These are phyloP conservation scores for Peromyscus californicus DNA, from an alignment of 2,113 vertebrate genomes.

Conservation along the genomic window DNA sequence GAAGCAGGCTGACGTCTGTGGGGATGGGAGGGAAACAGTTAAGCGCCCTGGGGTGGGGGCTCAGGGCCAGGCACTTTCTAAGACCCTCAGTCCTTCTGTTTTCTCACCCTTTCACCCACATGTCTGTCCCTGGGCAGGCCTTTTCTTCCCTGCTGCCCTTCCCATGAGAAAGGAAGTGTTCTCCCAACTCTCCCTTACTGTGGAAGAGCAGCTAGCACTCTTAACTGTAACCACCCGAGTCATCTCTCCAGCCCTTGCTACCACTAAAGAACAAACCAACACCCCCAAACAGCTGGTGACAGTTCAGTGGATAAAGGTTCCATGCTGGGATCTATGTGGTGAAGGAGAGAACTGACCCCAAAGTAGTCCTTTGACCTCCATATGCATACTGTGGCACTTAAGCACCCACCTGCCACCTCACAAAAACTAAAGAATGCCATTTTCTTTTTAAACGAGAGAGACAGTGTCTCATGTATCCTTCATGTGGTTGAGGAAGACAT, in stretches of 20 bases:
- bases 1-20: not conserved
- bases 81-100: not conserved
- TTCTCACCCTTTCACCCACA: not conserved
- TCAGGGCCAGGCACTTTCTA: not conserved
- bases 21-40: not conserved
- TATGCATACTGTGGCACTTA: not conserved
- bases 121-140: not conserved
- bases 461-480: not conserved
- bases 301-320: not conserved
- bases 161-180: not conserved
- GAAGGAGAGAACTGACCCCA: not conserved
- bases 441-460: not conserved
- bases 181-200: not conserved
- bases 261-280: not conserved
- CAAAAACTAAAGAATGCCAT: not conserved
- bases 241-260: not conserved
- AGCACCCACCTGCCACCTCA: not conserved
- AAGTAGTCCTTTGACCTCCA: not conserved
- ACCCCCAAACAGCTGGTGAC: not conserved
- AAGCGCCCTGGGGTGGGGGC: not conserved
- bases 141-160: not conserved
- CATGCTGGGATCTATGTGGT: not conserved
- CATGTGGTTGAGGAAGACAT: not conserved
- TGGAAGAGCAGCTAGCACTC: not conserved
- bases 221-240: not conserved